phyloP scores from a whole-genome alignment of 2,113 vertebrate genomes.

The Collichthys lucidus region DNA sequence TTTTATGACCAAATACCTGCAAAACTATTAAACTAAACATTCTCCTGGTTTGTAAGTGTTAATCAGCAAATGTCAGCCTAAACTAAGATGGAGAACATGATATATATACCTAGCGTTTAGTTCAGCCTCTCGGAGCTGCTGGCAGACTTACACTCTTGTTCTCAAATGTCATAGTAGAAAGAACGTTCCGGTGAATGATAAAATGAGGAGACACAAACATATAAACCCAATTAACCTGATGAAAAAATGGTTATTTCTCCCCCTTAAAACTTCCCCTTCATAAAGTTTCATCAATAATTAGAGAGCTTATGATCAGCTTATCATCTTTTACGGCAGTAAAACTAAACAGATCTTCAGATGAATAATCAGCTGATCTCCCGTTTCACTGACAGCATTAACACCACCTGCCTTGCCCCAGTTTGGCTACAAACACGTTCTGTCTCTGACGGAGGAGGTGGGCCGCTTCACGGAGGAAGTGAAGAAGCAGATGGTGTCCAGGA shows the following conservation, averaged over 20 bases:
- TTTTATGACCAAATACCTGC: not conserved
- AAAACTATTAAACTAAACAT: not conserved
- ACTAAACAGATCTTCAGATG: not conserved
- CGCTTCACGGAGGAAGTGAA: constrained; percentile 96
- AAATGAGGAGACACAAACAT: not conserved
- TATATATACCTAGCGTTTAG: not conserved
- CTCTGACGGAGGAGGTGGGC: constrained; percentile 91
- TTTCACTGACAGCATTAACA: constrained; percentile 81
- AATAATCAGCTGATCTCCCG: not conserved
- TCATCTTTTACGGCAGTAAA: not conserved
- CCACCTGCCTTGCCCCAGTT: constrained; percentile 92
- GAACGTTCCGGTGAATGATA: no score
- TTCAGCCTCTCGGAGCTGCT: not conserved
- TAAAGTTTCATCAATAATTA: not conserved
- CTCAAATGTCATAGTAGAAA: not conserved
- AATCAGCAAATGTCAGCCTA: no score
- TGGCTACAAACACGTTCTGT: constrained; percentile 95
- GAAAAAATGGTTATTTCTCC: not conserved
- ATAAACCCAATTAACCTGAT: not conserved
- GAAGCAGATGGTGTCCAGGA: constrained; percentile 95
- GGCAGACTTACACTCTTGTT: not conserved
- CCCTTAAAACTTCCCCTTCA: not conserved
- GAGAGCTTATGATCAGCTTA: not conserved
- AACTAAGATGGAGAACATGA: no score
- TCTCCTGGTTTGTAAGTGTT: no score